Evolutionary conservation across 2,888 invertebrate species (phyloP), one percentile per base, ranked within the genome.

Genomic region (Aporophyla nigra): DNA sequence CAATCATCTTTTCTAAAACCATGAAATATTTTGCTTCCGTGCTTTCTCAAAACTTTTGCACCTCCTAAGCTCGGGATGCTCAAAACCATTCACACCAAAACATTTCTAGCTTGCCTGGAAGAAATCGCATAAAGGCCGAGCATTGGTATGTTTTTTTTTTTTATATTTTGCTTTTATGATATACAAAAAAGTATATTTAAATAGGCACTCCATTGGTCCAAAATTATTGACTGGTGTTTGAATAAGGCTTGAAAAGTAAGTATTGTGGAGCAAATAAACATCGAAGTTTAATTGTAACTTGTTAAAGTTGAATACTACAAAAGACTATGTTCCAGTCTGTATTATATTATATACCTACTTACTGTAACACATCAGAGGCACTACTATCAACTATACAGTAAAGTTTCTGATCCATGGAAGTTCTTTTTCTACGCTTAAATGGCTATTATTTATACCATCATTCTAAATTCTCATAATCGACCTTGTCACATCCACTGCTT

Each of bases 331-430:
- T 27, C 6, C 9, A 16, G 1, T 33, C 2, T 16, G 6, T 19
- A 27, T 5, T 19, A 19, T 19, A 59, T 16, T 62, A 1, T 19
- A 16, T 27, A 76, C 76, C 68, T 68, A 76, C 76, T 76, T 68
- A 76, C 76, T 62, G 56, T 14, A 14, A 76, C 76, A 76, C 76
- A 76, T 76, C 14, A 53, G 75, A 53, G 27, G 56, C 27, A 40
- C 49, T 56, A 63, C 14, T 54, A 62, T 27, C 10, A 59, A 40
- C 40, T 67, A 54, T 62, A 33, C 54, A 62, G 9, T 40, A 27
- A 76, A 68, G 24, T 56, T 40, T 68, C 5, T 24, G 40, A 54
- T 76, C 76, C 76, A 76, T 76, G n/a, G 54, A 76, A 43, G 58
- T 75, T 66, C 46, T 76, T 24, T 49, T 40, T 62, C 21, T 62